Base-by-base conservation (phyloP, 2,888 invertebrate species). In the Zygothrica quintamaculata region DNA sequence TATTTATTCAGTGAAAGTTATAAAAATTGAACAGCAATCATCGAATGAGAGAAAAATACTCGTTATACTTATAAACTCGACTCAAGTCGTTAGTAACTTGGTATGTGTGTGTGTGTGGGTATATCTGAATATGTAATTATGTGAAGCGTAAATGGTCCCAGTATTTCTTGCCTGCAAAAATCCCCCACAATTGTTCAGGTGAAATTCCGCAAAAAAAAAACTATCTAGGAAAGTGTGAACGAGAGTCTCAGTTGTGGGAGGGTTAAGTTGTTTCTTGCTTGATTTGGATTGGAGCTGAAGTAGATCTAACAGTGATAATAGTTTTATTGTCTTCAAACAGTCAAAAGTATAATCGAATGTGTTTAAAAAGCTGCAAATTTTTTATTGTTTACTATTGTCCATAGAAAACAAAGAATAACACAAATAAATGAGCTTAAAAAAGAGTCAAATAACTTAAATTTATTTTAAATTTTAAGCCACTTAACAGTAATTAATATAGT, bases 1-100 rank as follows among this genome's bases (percentile, higher is more conserved):
- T 22, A 22, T 6, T 18, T 15, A 8, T 43, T 46, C 64, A 77
- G 77, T 82, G 79, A 79, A 79, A 79, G 79, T 78, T 81, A 65
- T 66, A 65, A 74, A 61, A 65, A 67, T 65, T 71, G 74, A 43
- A 70, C n/a, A n/a, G n/a, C n/a, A n/a, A n/a, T n/a, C n/a, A n/a
- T 33, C 51, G 40, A 55, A 42, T 58, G 55, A 59, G 64, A 50
- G 48, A 64, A 60, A 59, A 59, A 74, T 40, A 60, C 46, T 25
- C 52, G 39, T 58, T 69, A 58, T 58, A 62, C 67, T 57, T n/a
- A n/a, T n/a, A n/a, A n/a, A n/a, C 52, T 53, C 53, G 37, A 72
- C 67, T 78, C 60, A 61, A 82, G 31, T 51, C 62, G 74, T n/a
- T n/a, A n/a, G n/a, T n/a, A n/a, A n/a, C n/a, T n/a, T n/a, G n/a